Conservation (phyloP, 2,888 invertebrate genomes). For the Lasioglossum figueresi region DNA sequence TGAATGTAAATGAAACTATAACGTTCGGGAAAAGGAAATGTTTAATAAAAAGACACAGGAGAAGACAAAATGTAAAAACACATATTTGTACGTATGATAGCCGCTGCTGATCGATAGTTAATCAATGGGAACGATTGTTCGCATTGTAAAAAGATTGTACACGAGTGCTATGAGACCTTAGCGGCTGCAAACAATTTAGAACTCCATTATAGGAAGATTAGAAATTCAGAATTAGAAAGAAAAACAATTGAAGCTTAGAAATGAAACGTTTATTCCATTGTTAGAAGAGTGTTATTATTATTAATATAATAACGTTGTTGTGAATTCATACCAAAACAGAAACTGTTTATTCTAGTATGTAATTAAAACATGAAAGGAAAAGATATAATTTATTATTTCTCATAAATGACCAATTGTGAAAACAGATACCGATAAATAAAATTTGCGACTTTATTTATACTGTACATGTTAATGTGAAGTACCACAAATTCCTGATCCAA, state of each 20-base stretch:
- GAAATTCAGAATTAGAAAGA: conserved; percentile 8
- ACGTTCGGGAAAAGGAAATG: conserved; percentile 34
- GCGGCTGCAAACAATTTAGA: conserved; percentile 32
- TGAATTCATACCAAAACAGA: conserved; percentile 53
- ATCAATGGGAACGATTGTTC: conserved; percentile 35
- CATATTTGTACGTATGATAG: conserved; percentile 56
- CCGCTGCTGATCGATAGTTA: conserved; percentile 58
- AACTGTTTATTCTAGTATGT: conserved; percentile 57
- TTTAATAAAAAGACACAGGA: conserved; percentile 10
- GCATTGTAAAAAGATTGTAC: conserved; percentile 41
- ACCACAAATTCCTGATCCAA: conserved; percentile 65
- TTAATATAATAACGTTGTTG: conserved; percentile 57
- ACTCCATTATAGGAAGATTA: conserved; percentile 36
- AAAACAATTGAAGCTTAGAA: conserved; percentile 40
- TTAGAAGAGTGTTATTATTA: conserved; percentile 53
- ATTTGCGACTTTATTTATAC: conserved; percentile 67
- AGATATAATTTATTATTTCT: conserved; percentile 63
- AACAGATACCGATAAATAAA: conserved; percentile 68
- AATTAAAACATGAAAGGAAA: conserved; percentile 40
- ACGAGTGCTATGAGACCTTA: conserved; percentile 36
- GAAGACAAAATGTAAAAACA: conserved; percentile 36
- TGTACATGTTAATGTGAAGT: conserved; percentile 66
- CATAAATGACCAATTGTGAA: conserved; percentile 72
- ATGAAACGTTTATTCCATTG: conserved; percentile 51
- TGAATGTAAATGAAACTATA: conserved; percentile 54